Conservation (phyloP, 2,888 invertebrate species). For the Trichacis sp. region DNA sequence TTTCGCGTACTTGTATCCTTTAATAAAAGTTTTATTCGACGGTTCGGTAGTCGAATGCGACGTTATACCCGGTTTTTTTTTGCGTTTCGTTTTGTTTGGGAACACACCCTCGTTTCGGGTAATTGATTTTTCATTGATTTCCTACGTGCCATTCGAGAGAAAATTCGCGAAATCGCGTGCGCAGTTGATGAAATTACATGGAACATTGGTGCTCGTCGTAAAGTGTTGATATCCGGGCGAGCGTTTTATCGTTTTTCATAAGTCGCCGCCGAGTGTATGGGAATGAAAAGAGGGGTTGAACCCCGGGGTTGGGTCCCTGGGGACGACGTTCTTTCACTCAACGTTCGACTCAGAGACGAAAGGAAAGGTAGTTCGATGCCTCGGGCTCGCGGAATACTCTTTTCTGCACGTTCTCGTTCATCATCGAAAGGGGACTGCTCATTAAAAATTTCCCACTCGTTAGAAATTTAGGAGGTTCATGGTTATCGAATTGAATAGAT, state of each 20-base stretch:
- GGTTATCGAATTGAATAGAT: too few relatives aligned
- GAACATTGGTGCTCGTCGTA: conserved; percentile 12
- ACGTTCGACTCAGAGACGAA: conserved; percentile 34
- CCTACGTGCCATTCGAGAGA: background rate
- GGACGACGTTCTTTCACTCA: conserved; percentile 34
- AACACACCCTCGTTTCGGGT: background rate
- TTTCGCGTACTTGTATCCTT: conserved; percentile 3
- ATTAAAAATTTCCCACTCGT: too few relatives aligned
- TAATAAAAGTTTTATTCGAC: background rate
- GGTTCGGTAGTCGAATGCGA: too few relatives aligned
- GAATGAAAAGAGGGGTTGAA: conserved; percentile 25
- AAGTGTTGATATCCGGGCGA: conserved; percentile 1
- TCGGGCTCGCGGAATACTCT: conserved; percentile 43
- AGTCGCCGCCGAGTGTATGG: conserved; percentile 3
- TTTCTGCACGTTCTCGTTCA: conserved; percentile 43
- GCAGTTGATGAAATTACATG: conserved; percentile 7
- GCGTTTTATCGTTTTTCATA: conserved; percentile 6
- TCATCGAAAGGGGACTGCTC: too few relatives aligned
- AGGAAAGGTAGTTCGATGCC: conserved; percentile 54
- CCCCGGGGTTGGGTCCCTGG: conserved; percentile 10
- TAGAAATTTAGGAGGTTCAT: too few relatives aligned
- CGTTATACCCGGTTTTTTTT: too few relatives aligned
- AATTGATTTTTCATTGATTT: conserved; percentile 2
- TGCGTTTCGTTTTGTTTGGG: too few relatives aligned
- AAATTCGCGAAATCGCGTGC: background rate